Base-by-base conservation (phyloP, 2,888 invertebrate species). In the Harpalus rubripes region DNA sequence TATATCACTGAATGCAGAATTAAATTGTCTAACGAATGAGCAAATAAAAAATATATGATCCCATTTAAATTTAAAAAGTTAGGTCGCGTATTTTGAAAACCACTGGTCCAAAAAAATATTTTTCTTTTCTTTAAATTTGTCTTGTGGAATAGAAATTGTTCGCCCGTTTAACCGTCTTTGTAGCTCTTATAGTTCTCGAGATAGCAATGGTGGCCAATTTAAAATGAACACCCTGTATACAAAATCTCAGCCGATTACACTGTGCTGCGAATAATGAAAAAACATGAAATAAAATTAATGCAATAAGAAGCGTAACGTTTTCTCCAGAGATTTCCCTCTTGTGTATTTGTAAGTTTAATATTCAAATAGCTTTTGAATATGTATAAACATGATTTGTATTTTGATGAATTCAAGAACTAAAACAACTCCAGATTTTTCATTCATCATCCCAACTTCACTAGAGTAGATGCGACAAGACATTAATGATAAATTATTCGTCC, bases 341-440 rank as follows among this genome's bases (percentile, higher is more conserved):
- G 59, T 5, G 12, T 63, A 18, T 63, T 63, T 63, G 63, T 6
- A 26, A 59, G 18, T 59, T 59, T 18, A 22, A 18, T 63, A 63
- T 63, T 63, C 22, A 26, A 63, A 63, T 61, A 26, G 18, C 63
- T 63, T 63, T 63, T 63, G 63, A 63, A 63, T 63, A 63, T 63
- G 63, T 63, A 63, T 63, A 61, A 26, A 12, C 63, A 4, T 63
- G 63, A 63, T 63, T 63, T 63, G 26, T 63, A 18, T 63, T 63
- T 63, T 63, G 63, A 63, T 63, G 63, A 26, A 63, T 63, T 26
- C 63, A 59, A 26, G 63, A 63, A 63, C 26, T 26, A 63, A 63
- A 59, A 59, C 59, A 63, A 63, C 63, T 22, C 26, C 22, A 7
- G 1, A 63, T 63, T 18, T 63, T 63, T 63, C 63, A 18, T 61